These are phyloP conservation scores for Empidonax alnorum DNA, from an alignment of 2,113 vertebrate species.

Conservation along the genomic window DNA sequence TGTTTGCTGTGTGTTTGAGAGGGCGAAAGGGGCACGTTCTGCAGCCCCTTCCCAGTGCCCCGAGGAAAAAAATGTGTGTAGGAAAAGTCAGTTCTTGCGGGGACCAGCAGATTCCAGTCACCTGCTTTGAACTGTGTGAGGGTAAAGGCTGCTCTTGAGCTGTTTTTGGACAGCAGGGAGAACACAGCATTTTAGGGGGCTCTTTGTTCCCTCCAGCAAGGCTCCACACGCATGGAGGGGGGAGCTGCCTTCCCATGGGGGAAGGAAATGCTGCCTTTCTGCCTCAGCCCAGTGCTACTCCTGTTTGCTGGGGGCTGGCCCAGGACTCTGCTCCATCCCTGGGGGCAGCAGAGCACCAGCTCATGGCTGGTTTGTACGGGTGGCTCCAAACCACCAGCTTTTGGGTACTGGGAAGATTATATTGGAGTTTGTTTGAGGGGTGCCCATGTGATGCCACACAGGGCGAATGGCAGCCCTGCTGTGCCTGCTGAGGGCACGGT, in stretches of 20 bases:
- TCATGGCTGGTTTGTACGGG: neutral
- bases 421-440: neutral
- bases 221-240: neutral
- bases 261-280: neutral
- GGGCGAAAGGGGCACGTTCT: neutral
- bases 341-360: neutral
- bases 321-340: neutral
- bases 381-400: neutral
- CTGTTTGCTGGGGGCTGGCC: neutral
- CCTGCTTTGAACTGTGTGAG: neutral
- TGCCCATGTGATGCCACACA: accelerated
- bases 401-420: neutral
- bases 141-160: neutral
- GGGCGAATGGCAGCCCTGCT: neutral
- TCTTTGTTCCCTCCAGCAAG: neutral
- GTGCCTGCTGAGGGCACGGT: neutral
- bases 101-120: neutral
- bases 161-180: neutral
- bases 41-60: neutral
- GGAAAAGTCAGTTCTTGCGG: neutral
- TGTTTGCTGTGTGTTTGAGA: neutral
- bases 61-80: neutral
- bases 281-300: neutral
- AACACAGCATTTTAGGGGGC: neutral
- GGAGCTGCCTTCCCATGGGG: neutral